A percentile compares a stretch with the other conserved stretches of the same genome.
Conservation (phyloP, 2,113 vertebrate genomes). For the Trochalopteron elliotii region DNA sequence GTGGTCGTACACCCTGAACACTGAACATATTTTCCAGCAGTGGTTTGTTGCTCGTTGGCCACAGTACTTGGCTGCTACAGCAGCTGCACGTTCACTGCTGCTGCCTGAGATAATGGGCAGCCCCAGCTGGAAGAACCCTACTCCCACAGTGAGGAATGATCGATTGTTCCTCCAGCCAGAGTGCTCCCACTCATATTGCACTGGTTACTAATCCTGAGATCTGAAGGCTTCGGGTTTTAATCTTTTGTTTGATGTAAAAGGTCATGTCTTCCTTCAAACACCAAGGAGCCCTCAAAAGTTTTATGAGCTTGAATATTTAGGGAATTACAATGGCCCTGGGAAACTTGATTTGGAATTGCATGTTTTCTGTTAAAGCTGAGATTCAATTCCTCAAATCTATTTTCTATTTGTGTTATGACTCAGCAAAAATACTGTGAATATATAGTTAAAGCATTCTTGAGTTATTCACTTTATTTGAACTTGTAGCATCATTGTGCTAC, state of each 20-base stretch:
- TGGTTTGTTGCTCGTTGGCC: background rate
- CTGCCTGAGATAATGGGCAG: background rate
- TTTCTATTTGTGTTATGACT: background rate
- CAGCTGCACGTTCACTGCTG: background rate
- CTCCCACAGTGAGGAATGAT: accelerated
- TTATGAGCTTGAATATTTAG: background rate
- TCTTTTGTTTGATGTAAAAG: background rate
- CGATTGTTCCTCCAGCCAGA: accelerated
- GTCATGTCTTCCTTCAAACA: background rate
- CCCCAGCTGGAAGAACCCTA: background rate
- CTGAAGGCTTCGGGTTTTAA: background rate
- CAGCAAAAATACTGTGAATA: background rate
- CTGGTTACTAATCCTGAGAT: background rate
- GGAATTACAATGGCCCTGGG: background rate
- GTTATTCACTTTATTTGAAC: background rate
- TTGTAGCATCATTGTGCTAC: background rate
- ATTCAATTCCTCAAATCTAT: background rate
- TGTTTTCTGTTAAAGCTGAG: background rate
- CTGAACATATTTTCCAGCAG: background rate
- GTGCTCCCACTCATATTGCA: background rate
- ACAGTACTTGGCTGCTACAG: background rate
- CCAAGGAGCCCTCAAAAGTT: background rate
- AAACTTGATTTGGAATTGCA: background rate
- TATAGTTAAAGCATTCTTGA: background rate
- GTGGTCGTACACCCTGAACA: accelerated